These are phyloP conservation scores for Tiaroga cobitis DNA, from an alignment of 2,797 vertebrate genomes.

Conservation along the genomic window DNA sequence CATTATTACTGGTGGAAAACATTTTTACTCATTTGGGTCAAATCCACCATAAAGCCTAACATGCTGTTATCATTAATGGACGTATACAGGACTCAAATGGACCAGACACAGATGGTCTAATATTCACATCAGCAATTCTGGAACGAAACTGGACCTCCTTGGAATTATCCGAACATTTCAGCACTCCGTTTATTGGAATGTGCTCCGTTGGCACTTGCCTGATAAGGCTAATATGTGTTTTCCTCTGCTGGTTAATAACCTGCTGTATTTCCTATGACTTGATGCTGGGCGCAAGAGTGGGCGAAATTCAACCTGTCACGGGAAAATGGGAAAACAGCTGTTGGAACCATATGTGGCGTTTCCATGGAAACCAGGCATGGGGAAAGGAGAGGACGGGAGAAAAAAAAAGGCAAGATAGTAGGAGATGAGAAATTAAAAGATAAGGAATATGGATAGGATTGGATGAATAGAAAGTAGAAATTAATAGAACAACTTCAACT, in stretches of 20 bases:
- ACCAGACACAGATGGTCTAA: not conserved
- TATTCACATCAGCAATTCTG: not conserved
- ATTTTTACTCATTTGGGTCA: constrained; percentile 6
- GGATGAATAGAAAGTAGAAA: not conserved
- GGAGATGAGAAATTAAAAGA: constrained; percentile 16
- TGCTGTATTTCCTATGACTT: constrained; percentile 17
- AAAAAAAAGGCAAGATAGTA: constrained; percentile 33
- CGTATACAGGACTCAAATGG: not conserved
- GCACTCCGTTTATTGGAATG: constrained; percentile 2
- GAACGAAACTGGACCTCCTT: not conserved
- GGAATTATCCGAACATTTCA: not conserved
- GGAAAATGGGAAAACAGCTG: constrained; percentile 75
- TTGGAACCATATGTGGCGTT: constrained; percentile 73
- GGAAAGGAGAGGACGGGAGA: constrained; percentile 12
- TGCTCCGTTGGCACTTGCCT: constrained; percentile 1
- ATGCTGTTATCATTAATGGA: not conserved
- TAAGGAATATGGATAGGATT: not conserved
- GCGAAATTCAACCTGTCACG: constrained; percentile 62
- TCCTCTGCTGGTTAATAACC: constrained; percentile 27
- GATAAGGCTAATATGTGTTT: constrained; percentile 33
- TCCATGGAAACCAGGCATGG: constrained; percentile 72
- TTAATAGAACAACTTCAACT: not conserved
- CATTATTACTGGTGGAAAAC: not conserved
- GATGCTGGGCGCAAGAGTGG: constrained; percentile 39
- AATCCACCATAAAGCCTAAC: not conserved